A percentile compares a stretch with the other conserved stretches of the same genome.
phyloP scores from a whole-genome alignment of 2,888 invertebrate genomes.

The Eupithecia vulgata region DNA sequence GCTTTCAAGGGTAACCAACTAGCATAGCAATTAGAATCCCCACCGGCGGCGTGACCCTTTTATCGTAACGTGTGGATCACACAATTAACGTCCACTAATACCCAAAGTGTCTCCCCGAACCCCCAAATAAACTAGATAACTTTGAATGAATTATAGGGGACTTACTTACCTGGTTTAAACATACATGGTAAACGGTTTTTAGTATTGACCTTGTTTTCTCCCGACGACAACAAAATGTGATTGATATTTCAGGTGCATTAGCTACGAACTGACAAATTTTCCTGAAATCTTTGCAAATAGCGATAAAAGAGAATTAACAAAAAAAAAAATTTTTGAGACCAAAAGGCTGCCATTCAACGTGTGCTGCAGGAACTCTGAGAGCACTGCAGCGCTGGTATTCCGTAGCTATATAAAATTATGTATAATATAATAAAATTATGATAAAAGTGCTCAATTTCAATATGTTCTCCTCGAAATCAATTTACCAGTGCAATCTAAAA shows the following conservation, averaged over 20 bases:
- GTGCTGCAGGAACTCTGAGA: too few relatives aligned
- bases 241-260: background rate
- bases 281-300: background rate
- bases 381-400: too few relatives aligned
- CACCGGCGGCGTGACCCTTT: conserved; percentile 36
- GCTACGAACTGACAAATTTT: background rate
- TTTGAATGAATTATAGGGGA: conserved; percentile 3
- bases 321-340: too few relatives aligned
- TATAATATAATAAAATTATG: too few relatives aligned
- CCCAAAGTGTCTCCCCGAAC: background rate
- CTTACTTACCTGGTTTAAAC: background rate
- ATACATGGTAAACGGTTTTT: background rate
- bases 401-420: too few relatives aligned
- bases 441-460: background rate
- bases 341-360: too few relatives aligned
- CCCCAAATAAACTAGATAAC: conserved; percentile 12
- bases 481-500: conserved; percentile 24
- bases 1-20: background rate
- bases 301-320: too few relatives aligned
- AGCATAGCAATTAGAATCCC: background rate
- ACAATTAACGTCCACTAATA: conserved; percentile 49
- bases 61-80: conserved; percentile 37
- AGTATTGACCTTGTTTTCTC: background rate
- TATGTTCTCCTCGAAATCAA: conserved; percentile 17
- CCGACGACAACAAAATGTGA: background rate